Conservation (phyloP, 2,797 vertebrate species). For the Crocidura indochinensis region DNA sequence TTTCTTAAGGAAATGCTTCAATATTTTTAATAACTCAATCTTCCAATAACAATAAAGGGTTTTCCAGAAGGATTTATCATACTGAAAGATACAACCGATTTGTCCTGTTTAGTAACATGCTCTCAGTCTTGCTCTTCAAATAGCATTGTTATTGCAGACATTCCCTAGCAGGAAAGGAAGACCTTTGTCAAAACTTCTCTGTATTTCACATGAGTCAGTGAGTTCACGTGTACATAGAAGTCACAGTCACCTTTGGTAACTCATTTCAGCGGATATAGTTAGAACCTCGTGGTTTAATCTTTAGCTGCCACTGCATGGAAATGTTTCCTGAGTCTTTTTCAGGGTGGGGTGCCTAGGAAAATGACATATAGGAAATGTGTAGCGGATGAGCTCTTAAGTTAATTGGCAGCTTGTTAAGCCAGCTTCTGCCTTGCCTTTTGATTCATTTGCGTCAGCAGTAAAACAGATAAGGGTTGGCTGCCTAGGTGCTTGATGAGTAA, state of each 20-base stretch:
- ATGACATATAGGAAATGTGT: constrained; percentile 70
- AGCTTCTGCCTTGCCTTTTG: constrained; percentile 62
- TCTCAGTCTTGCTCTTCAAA: background rate
- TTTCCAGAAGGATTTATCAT: background rate
- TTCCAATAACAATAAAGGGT: background rate
- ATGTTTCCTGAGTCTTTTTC: constrained; percentile 70
- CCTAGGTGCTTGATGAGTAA: background rate
- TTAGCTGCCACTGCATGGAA: constrained; percentile 67
- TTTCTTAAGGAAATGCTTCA: constrained; percentile 26
- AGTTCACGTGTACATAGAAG: constrained; percentile 26
- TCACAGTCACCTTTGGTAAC: constrained; percentile 61
- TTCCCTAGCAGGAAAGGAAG: constrained; percentile 67
- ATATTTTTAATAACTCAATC: background rate
- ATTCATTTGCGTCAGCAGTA: constrained; percentile 29
- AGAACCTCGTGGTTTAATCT: constrained; percentile 53
- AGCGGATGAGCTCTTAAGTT: constrained; percentile 55
- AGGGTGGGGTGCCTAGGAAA: constrained; percentile 76
- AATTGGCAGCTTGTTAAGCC: constrained; percentile 64
- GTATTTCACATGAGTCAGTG: constrained; percentile 64
- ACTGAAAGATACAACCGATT: constrained; percentile 16
- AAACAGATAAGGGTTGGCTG: constrained; percentile 14
- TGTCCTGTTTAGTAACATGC: background rate
- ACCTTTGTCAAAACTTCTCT: constrained; percentile 52
- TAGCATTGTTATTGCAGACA: background rate
- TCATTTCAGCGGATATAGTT: constrained; percentile 42